Evolutionary conservation across 2,113 vertebrate species (phyloP).

Genomic region (Heterochromis multidens): DNA sequence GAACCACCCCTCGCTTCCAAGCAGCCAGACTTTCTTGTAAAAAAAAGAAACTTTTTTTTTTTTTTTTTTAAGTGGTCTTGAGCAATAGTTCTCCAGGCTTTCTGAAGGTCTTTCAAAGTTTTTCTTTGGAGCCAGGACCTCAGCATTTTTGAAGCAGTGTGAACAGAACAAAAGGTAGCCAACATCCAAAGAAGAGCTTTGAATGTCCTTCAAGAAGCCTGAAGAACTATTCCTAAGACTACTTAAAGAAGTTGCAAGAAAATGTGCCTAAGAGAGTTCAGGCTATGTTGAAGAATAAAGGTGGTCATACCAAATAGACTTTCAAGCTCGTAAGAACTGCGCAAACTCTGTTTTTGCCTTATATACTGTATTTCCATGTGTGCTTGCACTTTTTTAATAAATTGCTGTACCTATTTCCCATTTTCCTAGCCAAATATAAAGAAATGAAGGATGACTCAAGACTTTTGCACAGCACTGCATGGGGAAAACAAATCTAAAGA

Average conservation of each 20-base stretch:
- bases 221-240: background rate
- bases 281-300: background rate
- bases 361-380: background rate
- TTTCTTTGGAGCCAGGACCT: background rate
- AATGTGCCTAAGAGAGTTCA: background rate
- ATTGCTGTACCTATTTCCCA: no score
- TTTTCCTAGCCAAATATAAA: no score
- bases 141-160: background rate
- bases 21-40: background rate
- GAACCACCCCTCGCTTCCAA: background rate
- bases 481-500: no score
- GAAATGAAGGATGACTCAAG: no score
- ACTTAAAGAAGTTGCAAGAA: fast-evolving
- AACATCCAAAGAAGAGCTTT: background rate
- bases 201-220: background rate
- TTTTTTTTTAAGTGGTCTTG: background rate
- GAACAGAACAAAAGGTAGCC: background rate
- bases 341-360: background rate
- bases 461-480: no score
- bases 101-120: fast-evolving
- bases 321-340: background rate
- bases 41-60: no score
- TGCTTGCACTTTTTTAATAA: no score
- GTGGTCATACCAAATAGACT: background rate
- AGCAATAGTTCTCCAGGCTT: background rate